Percentiles rank a stretch among this genome's conserved stretches.
phyloP scores from a whole-genome alignment of 2,797 vertebrate genomes.

The Leptodactylus fallax region DNA sequence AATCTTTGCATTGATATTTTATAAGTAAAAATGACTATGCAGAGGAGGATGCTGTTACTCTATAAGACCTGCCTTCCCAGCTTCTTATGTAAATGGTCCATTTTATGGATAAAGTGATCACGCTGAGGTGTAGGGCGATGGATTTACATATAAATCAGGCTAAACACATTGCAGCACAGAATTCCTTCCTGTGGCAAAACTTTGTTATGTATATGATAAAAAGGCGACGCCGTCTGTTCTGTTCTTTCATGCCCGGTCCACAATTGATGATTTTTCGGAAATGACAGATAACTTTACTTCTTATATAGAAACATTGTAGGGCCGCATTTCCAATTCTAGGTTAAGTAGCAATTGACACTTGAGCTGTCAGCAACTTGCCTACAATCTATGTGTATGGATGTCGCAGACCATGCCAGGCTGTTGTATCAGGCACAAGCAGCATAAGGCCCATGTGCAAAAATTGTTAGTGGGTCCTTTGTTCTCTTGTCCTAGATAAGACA shows the following conservation, averaged over 20 bases:
- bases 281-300: neutral
- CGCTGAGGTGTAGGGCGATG: conserved; percentile 1
- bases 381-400: neutral
- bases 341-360: no score
- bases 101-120: conserved; percentile 28
- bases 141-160: conserved; percentile 8
- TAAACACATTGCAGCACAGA: neutral
- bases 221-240: neutral
- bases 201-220: neutral
- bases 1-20: neutral
- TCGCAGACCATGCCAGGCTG: no score
- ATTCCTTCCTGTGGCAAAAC: conserved; percentile 6
- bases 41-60: neutral
- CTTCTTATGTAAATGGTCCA: conserved; percentile 6
- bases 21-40: neutral
- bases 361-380: no score
- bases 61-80: neutral
- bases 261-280: neutral
- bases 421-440: no score
- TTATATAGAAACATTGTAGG: no score
- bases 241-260: neutral
- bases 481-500: no score
- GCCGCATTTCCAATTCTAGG: no score
- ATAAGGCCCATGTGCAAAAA: no score
- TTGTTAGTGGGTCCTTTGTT: no score